phyloP scores from a whole-genome alignment of 2,113 vertebrate species.

The Panthera uncia region DNA sequence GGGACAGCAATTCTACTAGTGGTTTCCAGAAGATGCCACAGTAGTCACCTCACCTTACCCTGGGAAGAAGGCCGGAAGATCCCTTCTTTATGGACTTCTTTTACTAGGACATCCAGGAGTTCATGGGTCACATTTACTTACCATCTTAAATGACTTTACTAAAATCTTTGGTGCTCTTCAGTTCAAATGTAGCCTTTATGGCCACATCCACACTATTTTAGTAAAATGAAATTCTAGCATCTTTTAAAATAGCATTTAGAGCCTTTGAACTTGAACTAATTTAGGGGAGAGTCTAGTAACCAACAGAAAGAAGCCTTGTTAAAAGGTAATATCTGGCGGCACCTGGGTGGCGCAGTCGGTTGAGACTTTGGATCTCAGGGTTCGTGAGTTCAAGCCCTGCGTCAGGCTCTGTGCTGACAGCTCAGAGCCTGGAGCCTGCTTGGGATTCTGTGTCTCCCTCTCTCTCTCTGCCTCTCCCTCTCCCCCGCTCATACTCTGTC shows the following conservation, averaged over 20 bases:
- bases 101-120: not conserved
- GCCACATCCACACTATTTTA: not conserved
- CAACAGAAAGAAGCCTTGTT: not conserved
- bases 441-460: not conserved
- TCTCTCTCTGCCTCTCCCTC: not conserved
- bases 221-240: not conserved
- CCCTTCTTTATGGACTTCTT: not conserved
- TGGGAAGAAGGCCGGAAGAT: not conserved
- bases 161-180: not conserved
- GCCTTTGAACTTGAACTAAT: conserved; percentile 1
- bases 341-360: not conserved
- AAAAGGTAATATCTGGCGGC: not conserved
- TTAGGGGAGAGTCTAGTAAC: not conserved
- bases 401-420: not conserved
- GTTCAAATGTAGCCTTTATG: conserved; percentile 7
- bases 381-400: not conserved
- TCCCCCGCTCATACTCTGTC: too few species aligned
- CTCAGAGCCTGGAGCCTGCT: not conserved
- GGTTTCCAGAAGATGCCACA: not conserved
- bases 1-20: not conserved
- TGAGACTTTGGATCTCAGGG: not conserved
- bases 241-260: not conserved
- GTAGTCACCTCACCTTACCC: not conserved
- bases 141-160: conserved; percentile 1
- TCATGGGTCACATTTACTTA: not conserved